These are phyloP conservation scores for Melieria crassipennis DNA, from an alignment of 2,888 invertebrate genomes.

Conservation along the genomic window DNA sequence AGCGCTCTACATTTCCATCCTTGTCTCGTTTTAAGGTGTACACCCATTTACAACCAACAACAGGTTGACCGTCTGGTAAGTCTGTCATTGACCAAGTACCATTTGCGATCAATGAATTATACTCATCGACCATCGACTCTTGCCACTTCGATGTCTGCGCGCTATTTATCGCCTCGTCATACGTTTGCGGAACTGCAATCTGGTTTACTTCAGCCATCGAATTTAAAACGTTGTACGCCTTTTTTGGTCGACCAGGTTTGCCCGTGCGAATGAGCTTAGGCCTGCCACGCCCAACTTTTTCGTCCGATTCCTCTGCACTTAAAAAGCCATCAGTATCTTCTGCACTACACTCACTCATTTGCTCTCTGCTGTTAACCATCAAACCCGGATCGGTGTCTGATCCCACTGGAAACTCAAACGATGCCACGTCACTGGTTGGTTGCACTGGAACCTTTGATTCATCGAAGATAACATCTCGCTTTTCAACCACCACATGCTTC, in stretches of 20 bases:
- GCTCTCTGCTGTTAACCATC: too few relatives aligned
- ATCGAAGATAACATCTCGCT: too few relatives aligned
- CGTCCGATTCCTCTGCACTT: too few relatives aligned
- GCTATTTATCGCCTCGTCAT: background rate
- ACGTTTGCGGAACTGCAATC: background rate
- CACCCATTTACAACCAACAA: constrained; percentile 44
- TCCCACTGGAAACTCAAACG: constrained; percentile 3
- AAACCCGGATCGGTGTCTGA: too few relatives aligned
- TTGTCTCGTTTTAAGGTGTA: constrained; percentile 44
- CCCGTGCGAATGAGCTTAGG: constrained; percentile 29
- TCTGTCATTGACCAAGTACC: constrained; percentile 32
- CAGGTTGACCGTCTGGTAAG: constrained; percentile 22
- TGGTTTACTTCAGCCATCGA: constrained; percentile 10
- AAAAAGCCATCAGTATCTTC: too few relatives aligned
- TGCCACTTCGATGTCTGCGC: constrained; percentile 11
- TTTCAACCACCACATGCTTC: too few relatives aligned
- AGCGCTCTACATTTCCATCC: constrained; percentile 39
- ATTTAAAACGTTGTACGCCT: constrained; percentile 26
- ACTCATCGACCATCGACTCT: constrained; percentile 32
- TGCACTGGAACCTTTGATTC: too few relatives aligned
- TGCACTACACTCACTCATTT: too few relatives aligned
- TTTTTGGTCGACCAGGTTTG: constrained; percentile 27
- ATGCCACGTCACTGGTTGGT: too few relatives aligned
- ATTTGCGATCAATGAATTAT: constrained; percentile 31
- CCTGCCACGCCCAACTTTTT: constrained; percentile 7